phyloP scores from a whole-genome alignment of 2,113 vertebrate species.

The Mustela nigripes region DNA sequence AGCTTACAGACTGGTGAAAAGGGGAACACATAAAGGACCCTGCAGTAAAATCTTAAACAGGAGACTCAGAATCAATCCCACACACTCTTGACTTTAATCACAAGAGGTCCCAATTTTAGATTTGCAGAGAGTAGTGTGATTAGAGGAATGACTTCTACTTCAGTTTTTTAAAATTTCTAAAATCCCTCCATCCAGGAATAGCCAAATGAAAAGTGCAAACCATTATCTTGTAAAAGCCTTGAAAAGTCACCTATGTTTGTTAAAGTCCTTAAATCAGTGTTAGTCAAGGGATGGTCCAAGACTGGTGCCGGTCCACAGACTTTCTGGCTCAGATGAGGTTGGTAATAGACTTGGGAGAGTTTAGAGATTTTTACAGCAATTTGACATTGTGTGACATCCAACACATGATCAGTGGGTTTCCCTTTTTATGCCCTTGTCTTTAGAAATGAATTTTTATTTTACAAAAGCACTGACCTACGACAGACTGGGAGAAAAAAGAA shows the following conservation, averaged over 20 bases:
- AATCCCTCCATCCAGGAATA: neutral
- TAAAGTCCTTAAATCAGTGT: no score
- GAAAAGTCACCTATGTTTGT: no score
- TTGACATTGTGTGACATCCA: neutral
- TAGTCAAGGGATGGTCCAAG: no score
- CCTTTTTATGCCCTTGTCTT: neutral
- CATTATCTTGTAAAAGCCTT: no score
- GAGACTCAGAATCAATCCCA: neutral
- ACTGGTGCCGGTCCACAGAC: no score
- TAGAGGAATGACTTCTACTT: neutral
- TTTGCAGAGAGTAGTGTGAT: neutral
- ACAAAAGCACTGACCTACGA: neutral
- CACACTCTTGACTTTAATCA: neutral
- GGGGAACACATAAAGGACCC: neutral
- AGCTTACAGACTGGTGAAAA: neutral
- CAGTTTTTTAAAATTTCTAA: neutral
- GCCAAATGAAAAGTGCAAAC: no score
- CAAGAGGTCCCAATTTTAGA: slow-evolving; percentile 5
- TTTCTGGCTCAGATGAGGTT: neutral
- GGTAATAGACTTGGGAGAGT: neutral
- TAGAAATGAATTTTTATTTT: slow-evolving; percentile 47
- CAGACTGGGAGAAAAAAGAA: neutral
- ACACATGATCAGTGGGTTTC: neutral
- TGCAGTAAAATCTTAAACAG: slow-evolving; percentile 33
- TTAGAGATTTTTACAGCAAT: slow-evolving; percentile 1